Percentiles rank a stretch among this genome's conserved stretches.
These are phyloP conservation scores for Polia nebulosa DNA, from an alignment of 2,888 invertebrate genomes.

Conservation along the genomic window DNA sequence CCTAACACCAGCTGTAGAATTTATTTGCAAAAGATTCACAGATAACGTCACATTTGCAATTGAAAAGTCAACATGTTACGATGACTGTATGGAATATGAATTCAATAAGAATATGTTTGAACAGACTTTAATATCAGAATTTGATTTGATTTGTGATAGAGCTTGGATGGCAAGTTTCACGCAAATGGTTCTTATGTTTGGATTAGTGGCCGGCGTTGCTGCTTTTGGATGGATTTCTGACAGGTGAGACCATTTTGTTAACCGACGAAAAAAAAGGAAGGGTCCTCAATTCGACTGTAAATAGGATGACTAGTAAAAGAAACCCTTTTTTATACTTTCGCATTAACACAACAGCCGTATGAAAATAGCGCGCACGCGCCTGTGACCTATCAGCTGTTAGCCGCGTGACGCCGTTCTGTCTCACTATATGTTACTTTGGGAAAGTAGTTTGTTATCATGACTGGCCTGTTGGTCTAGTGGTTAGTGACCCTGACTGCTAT, in stretches of 20 bases:
- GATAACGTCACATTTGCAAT: constrained; percentile 62
- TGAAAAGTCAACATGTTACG: constrained; percentile 75
- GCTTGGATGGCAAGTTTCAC: constrained; percentile 78
- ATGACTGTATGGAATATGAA: constrained; percentile 73
- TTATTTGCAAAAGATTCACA: constrained; percentile 70
- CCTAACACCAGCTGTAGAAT: constrained; percentile 75
- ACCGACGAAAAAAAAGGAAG: too few relatives aligned
- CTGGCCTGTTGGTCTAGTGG: too few relatives aligned
- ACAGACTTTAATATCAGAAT: constrained; percentile 73
- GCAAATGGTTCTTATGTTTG: constrained; percentile 78
- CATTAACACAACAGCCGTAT: too few relatives aligned
- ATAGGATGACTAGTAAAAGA: too few relatives aligned
- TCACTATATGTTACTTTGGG: too few relatives aligned
- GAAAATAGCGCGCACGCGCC: too few relatives aligned
- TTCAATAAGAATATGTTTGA: constrained; percentile 71
- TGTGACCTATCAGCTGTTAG: too few relatives aligned
- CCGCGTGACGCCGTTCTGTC: too few relatives aligned
- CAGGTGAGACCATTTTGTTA: constrained; percentile 79
- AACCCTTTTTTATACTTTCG: too few relatives aligned
- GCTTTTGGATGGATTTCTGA: constrained; percentile 81
- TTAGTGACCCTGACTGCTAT: too few relatives aligned
- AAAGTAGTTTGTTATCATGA: too few relatives aligned
- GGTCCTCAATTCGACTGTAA: too few relatives aligned
- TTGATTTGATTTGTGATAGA: constrained; percentile 75
- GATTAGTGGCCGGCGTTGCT: constrained; percentile 73